These are phyloP conservation scores for Dolichoris vasculosae DNA, from an alignment of 1,140 invertebrate species.

Conservation along the genomic window DNA sequence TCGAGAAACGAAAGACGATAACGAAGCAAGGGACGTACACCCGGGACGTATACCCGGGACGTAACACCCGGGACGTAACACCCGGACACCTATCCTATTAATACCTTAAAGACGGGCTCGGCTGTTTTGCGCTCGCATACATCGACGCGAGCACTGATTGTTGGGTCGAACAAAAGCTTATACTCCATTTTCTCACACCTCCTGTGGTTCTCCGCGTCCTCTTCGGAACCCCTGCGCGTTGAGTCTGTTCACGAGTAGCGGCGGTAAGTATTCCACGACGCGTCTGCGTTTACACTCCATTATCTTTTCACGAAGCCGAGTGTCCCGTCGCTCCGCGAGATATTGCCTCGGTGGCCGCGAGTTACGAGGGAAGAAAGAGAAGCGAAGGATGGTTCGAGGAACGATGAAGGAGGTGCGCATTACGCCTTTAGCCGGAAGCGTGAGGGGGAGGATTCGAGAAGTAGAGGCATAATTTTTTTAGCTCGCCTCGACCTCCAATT, in stretches of 20 bases:
- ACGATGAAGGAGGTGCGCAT: constrained; percentile 30
- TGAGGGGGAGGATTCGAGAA: too few species aligned
- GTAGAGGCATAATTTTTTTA: neutral
- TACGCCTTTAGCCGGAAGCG: neutral
- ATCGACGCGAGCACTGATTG: constrained; percentile 50
- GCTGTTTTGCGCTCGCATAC: neutral
- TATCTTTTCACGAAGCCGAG: constrained; percentile 49
- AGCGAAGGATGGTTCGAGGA: constrained; percentile 27
- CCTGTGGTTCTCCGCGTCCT: neutral
- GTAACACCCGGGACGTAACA: neutral
- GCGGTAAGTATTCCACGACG: constrained; percentile 32
- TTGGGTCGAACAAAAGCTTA: constrained; percentile 55
- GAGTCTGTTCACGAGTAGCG: neutral
- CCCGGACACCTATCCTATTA: neutral
- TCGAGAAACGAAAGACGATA: too few species aligned
- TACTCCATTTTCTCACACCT: constrained; percentile 55
- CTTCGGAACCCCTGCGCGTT: neutral
- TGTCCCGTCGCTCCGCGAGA: neutral
- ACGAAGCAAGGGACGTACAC: too few species aligned
- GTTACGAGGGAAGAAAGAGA: constrained; percentile 1
- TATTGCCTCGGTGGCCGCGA: constrained; percentile 24
- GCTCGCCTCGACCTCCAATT: neutral
- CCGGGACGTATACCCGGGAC: too few species aligned
- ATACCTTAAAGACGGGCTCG: neutral
- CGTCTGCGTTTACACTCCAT: constrained; percentile 51